Conservation (phyloP, 2,113 vertebrate genomes). For the Oreotrochilus melanogaster region DNA sequence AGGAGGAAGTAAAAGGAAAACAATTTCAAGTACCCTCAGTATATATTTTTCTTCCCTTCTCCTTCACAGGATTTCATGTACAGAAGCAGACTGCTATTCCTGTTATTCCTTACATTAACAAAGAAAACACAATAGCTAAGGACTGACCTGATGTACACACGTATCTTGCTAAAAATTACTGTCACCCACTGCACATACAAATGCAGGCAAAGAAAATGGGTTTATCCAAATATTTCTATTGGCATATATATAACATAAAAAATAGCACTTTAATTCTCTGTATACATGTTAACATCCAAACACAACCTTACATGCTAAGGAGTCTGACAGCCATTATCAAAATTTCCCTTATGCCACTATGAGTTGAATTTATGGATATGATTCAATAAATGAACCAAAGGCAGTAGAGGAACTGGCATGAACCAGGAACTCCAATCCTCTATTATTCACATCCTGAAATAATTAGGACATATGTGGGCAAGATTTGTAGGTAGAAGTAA, state of each 20-base stretch:
- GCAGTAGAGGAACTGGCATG: not conserved
- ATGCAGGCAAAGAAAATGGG: not conserved
- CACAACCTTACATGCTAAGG: not conserved
- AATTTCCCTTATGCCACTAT: not conserved
- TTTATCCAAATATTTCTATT: not conserved
- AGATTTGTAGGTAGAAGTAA: not conserved
- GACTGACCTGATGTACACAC: not conserved
- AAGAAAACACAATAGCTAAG: not conserved
- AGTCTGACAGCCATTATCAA: slow-evolving; percentile 16
- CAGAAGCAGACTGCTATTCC: not conserved
- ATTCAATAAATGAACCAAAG: slow-evolving; percentile 5
- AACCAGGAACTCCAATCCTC: not conserved
- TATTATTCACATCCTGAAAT: not conserved
- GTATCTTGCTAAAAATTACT: not conserved
- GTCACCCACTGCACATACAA: not conserved
- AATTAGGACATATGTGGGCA: not conserved
- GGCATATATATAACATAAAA: not conserved
- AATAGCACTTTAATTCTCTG: not conserved
- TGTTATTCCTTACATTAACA: not conserved
- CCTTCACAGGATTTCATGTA: not conserved
- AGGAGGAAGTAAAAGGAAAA: not conserved
- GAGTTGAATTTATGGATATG: not conserved
- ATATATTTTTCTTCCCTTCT: not conserved
- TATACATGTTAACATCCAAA: not conserved
- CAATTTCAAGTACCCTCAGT: not conserved